Base-by-base conservation (phyloP, 2,888 invertebrate genomes). In the Patella caerulea region DNA sequence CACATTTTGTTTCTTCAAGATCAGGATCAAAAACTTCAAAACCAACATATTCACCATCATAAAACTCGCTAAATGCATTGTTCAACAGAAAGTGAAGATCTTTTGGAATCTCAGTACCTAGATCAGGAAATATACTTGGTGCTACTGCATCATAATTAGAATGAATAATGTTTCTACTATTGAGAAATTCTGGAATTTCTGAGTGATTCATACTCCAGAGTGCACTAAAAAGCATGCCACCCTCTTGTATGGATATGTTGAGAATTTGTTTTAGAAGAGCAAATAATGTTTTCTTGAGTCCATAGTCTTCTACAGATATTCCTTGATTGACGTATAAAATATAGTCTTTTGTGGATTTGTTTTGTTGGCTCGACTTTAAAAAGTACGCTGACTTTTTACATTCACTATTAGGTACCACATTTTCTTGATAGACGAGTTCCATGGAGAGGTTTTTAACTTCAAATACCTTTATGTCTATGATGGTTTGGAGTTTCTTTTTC, bases 11-110 rank as follows among this genome's bases (percentile, higher is more conserved):
- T 54, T 74, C 53, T 56, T 74, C 2, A 79, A 78, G 29, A 11
- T 71, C 19, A 0, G 82, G 83, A 72, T 84, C 85, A 34, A 79
- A 78, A 15, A 85, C 59, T 69, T 82, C 83, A 72, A 73, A 81
- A n/a, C 82, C 85, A 14, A 83, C 80, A 73, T 80, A 83, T 52
- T 83, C 80, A n/a, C 78, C 78, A 29, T 78, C 74, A 19, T 78
- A 55, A 73, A 84, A 81, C 29, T 75, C n/a, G 29, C 59, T 59
- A 73, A 82, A 83, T 24, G 56, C 77, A 70, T 83, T 81, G 73
- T 81, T 80, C 34, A 85, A 79, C 19, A 79, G 80, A 54, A 74
- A 74, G 72, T 84, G 84, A 24, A 71, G 73, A 15, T 77, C 69
- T 19, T 77, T 56, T 2, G 83, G 83, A 45, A 85, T 78, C 78